These are phyloP conservation scores for Melitaea athalia DNA, from an alignment of 2,888 invertebrate genomes.

Conservation along the genomic window DNA sequence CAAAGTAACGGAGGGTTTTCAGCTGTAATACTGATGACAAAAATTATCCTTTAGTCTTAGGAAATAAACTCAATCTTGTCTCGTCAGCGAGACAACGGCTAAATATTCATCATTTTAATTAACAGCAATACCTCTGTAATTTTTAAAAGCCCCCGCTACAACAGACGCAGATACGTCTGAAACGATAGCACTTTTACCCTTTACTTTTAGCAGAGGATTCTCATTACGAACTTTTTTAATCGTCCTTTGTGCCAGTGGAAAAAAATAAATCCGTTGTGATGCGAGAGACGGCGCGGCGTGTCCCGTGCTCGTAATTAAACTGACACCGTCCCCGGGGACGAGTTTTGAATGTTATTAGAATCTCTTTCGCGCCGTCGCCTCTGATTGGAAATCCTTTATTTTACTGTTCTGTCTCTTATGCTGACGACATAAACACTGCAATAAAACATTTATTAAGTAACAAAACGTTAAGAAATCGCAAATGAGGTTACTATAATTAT, in stretches of 20 bases:
- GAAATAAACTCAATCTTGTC: conserved; percentile 15
- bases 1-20: background rate
- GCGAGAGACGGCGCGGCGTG: conserved; percentile 62
- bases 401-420: conserved; percentile 32
- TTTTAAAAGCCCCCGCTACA: conserved; percentile 28
- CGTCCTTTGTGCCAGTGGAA: conserved; percentile 77
- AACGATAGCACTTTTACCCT: conserved; percentile 60
- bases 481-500: too few relatives aligned
- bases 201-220: conserved; percentile 68
- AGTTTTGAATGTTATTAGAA: conserved; percentile 82
- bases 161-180: conserved; percentile 49
- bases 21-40: background rate
- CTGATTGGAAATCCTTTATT: conserved; percentile 70
- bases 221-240: conserved; percentile 81
- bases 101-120: conserved; percentile 38
- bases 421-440: conserved; percentile 23
- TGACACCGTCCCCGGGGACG: conserved; percentile 76
- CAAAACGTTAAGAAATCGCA: background rate
- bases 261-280: conserved; percentile 73
- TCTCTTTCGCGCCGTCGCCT: conserved; percentile 75
- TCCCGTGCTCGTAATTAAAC: conserved; percentile 75
- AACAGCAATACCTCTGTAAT: conserved; percentile 37
- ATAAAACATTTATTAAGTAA: conserved; percentile 7
- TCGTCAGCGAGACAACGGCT: conserved; percentile 18
- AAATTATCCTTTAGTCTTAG: background rate